Evolutionary conservation across 2,797 vertebrate genomes (phyloP).

Genomic region (Lindbergichthys nudifrons): DNA sequence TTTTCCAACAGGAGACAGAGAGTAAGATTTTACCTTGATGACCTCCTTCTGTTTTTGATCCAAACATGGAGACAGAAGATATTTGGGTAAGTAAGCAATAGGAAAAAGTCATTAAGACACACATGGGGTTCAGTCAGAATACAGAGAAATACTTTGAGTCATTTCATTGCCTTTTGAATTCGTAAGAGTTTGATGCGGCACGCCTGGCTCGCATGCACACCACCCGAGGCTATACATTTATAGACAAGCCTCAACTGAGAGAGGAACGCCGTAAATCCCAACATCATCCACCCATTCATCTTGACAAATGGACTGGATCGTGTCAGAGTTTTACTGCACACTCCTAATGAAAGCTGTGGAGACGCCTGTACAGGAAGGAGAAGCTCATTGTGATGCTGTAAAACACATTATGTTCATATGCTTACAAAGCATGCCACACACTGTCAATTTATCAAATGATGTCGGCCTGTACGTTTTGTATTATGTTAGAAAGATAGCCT

Average conservation of each 20-base stretch:
- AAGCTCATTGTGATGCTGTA: conserved; percentile 22
- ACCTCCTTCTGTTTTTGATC: not conserved
- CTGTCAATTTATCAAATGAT: conserved; percentile 6
- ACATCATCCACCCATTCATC: conserved; percentile 36
- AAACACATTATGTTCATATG: not conserved
- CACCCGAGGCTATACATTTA: conserved; percentile 66
- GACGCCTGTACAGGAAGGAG: conserved; percentile 1
- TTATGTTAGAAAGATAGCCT: conserved; percentile 1
- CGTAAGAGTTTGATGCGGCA: conserved; percentile 30
- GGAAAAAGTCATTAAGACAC: not conserved
- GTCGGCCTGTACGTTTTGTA: not conserved
- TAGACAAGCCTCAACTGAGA: conserved; percentile 72
- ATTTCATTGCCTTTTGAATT: conserved; percentile 39
- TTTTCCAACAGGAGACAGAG: no score
- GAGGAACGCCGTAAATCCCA: conserved; percentile 44
- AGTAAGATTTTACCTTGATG: not conserved
- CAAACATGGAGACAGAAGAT: not conserved
- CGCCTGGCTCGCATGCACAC: conserved; percentile 41
- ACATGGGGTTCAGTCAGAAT: not conserved
- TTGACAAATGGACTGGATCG: conserved; percentile 32
- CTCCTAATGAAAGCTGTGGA: conserved; percentile 1
- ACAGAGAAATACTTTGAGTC: not conserved
- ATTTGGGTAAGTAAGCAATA: not conserved
- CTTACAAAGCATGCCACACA: not conserved
- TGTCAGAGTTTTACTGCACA: not conserved